phyloP scores from a whole-genome alignment of 2,797 vertebrate species.

The Strix occidentalis region DNA sequence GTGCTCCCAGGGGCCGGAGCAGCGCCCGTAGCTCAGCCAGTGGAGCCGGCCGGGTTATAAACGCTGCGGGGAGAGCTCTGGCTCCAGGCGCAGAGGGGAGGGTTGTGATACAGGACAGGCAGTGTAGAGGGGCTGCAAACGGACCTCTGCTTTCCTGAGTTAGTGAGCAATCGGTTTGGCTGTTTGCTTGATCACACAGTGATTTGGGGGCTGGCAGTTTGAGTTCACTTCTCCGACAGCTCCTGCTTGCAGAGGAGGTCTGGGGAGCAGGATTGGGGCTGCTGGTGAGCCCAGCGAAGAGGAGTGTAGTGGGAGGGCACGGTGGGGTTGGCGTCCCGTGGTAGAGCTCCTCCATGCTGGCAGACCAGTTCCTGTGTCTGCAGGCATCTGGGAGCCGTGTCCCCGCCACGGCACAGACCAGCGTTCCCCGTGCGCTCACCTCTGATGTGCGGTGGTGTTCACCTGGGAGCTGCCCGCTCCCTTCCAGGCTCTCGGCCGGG shows the following conservation, averaged over 20 bases:
- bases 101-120: fast-evolving
- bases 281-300: background rate
- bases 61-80: background rate
- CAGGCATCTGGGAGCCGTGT: background rate
- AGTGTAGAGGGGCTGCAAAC: fast-evolving
- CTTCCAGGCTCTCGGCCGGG: background rate
- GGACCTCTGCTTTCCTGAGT: background rate
- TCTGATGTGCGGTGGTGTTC: fast-evolving
- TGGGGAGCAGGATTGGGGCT: background rate
- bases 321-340: background rate
- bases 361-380: fast-evolving
- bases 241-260: background rate
- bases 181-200: too few relatives aligned
- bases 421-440: fast-evolving
- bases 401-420: fast-evolving
- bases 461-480: fast-evolving
- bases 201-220: background rate
- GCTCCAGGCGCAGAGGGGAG: fast-evolving
- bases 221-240: background rate
- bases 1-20: background rate
- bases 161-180: fast-evolving
- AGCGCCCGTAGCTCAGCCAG: background rate
- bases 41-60: background rate
- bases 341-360: fast-evolving
- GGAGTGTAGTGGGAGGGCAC: background rate